These are phyloP conservation scores for Pomacea maculata DNA, from an alignment of 1,140 invertebrate species.

Conservation along the genomic window DNA sequence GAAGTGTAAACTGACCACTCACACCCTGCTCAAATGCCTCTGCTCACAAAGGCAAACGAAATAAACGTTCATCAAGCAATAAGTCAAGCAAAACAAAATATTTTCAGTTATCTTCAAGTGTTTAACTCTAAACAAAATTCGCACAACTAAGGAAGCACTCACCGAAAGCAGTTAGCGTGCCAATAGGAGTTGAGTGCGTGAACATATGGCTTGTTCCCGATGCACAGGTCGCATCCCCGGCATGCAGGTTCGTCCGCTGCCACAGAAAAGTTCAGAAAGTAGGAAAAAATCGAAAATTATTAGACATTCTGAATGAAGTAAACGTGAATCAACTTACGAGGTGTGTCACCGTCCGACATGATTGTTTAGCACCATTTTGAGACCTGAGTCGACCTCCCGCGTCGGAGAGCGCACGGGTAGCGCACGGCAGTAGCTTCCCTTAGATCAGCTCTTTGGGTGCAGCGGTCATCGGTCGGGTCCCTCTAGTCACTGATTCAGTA, in stretches of 20 bases:
- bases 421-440: slow-evolving; percentile 13
- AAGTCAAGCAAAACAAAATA: background rate
- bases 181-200: slow-evolving; percentile 43
- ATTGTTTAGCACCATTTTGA: background rate
- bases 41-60: background rate
- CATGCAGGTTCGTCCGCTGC: slow-evolving; percentile 31
- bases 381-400: background rate
- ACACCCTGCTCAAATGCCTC: background rate
- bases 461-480: too few relatives aligned
- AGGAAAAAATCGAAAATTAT: too few relatives aligned
- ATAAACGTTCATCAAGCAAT: background rate
- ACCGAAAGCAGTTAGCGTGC: slow-evolving; percentile 47
- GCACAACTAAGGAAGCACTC: slow-evolving; percentile 2
- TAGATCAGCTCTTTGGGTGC: background rate
- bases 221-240: slow-evolving; percentile 33
- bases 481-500: too few relatives aligned
- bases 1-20: background rate
- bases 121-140: background rate
- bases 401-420: background rate
- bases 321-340: too few relatives aligned
- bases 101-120: background rate
- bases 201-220: slow-evolving; percentile 37
- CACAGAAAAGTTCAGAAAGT: background rate
- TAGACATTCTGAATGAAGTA: too few relatives aligned
- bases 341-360: background rate